Base-by-base conservation (phyloP, 1,140 invertebrate species). In the Anastrepha ludens region DNA sequence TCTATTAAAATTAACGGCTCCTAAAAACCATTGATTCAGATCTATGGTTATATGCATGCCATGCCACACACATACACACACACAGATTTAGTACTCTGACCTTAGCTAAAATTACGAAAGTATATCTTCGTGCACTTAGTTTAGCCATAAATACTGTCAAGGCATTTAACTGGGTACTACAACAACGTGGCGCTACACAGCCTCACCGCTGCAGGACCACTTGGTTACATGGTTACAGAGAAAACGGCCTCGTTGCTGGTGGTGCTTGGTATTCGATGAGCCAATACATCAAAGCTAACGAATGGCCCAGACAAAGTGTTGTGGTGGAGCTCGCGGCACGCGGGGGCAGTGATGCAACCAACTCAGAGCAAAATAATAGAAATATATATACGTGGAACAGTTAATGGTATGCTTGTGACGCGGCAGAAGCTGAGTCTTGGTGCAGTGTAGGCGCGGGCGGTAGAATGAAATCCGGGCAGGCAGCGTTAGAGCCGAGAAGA, bases 121-220 rank as follows among this genome's bases (percentile, higher is more conserved):
- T 81, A 81, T 81, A 81, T 81, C 74, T 81, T 81, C 74, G 74
- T 81, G 74, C 74, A 81, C 74, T 81, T 81, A 81, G 74, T 55
- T 81, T 81, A 81, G 74, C 74, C 44, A 81, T 81, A 81, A 81
- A 81, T 81, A 81, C 47, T 81, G 74, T 81, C 74, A 81, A 81
- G 55, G 74, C 47, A n/a, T 50, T 81, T 81, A 55, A 20, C 44
- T 55, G 47, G 47, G 47, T 81, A 50, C 47, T 55, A 81, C 74
- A 9, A 55, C 74, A 20, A 55, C 50, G 13, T 29, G 29, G 29
- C 50, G 7, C 6, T 20, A 74, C 60, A 62, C 44, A 74, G 11
- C 60, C 15, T 13, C 17, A 41, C 67, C 5, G 17, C 41, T 7
- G 41, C 41, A 50, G 41, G 3, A n/a, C 13, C 74, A 55, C 74